Evolutionary conservation across 2,888 invertebrate species (phyloP).

Genomic region (Barypeithes pellucidus): DNA sequence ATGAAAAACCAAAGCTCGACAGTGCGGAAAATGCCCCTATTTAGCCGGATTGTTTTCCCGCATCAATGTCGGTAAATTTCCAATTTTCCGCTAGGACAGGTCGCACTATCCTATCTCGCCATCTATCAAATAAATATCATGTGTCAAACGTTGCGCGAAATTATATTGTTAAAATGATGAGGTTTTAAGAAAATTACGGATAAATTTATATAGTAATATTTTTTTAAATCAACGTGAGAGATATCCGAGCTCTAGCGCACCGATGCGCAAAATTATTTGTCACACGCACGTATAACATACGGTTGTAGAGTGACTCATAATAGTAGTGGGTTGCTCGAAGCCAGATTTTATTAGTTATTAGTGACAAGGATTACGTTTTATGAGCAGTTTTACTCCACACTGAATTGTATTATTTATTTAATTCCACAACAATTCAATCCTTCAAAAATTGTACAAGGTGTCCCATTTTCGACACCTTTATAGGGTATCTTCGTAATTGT

Average conservation of each 20-base stretch:
- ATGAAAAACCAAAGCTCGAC: constrained; percentile 39
- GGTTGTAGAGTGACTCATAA: background rate
- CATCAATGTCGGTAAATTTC: constrained; percentile 47
- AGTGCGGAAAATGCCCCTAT: constrained; percentile 43
- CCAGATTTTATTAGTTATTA: too few relatives aligned
- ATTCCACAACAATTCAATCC: too few relatives aligned
- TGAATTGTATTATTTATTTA: too few relatives aligned
- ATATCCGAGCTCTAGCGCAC: background rate
- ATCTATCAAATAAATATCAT: constrained; percentile 32
- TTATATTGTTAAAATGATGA: constrained; percentile 27
- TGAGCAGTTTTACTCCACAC: too few relatives aligned
- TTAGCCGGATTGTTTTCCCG: constrained; percentile 46
- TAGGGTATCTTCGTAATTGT: too few relatives aligned
- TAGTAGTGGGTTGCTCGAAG: too few relatives aligned
- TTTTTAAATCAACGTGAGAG: background rate
- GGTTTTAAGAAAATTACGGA: background rate
- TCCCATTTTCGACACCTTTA: too few relatives aligned
- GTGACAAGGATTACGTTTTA: too few relatives aligned
- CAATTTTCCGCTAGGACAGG: constrained; percentile 43
- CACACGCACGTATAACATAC: background rate
- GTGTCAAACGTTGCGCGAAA: constrained; percentile 35
- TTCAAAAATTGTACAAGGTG: too few relatives aligned
- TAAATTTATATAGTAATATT: background rate
- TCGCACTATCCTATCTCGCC: constrained; percentile 10
- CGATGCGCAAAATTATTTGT: background rate